Percentiles rank a stretch among this genome's conserved stretches.
Evolutionary conservation across 2,797 vertebrate genomes (phyloP).

Genomic region (Poecilia picta): DNA sequence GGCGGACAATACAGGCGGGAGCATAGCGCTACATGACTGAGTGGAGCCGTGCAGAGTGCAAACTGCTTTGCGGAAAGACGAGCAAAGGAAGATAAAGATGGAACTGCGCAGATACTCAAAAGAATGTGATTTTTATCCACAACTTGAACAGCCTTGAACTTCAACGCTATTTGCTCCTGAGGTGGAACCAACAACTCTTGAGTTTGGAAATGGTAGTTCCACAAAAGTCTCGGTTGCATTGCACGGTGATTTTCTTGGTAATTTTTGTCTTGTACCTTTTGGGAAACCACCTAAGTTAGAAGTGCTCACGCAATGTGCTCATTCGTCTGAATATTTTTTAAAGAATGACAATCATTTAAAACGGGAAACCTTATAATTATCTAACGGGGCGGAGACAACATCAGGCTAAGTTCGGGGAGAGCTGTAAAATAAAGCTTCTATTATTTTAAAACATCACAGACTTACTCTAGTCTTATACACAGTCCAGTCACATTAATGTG

Average conservation of each 20-base stretch:
- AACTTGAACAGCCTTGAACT: slow-evolving; percentile 28
- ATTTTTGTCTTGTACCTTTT: not conserved
- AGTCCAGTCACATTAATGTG: too few species aligned
- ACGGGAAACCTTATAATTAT: not conserved
- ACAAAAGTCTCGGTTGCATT: not conserved
- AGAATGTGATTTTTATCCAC: slow-evolving; percentile 13
- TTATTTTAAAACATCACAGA: not conserved
- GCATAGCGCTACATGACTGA: not conserved
- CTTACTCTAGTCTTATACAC: not conserved
- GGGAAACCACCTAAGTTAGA: not conserved
- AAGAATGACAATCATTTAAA: not conserved
- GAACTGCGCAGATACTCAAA: slow-evolving; percentile 5
- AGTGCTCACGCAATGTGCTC: not conserved
- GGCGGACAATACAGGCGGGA: slow-evolving; percentile 39
- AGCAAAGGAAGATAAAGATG: slow-evolving; percentile 38
- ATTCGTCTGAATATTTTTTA: not conserved
- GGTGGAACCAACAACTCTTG: not conserved
- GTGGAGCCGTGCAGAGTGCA: slow-evolving; percentile 10
- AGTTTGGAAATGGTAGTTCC: not conserved
- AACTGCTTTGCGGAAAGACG: slow-evolving; percentile 13
- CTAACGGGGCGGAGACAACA: not conserved
- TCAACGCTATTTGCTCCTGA: not conserved
- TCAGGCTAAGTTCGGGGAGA: not conserved
- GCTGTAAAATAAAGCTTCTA: not conserved
- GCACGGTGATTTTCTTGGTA: not conserved